A percentile compares a stretch with the other conserved stretches of the same genome.
These are phyloP conservation scores for Phataginus tetradactyla DNA, from an alignment of 2,797 vertebrate genomes.

Conservation along the genomic window DNA sequence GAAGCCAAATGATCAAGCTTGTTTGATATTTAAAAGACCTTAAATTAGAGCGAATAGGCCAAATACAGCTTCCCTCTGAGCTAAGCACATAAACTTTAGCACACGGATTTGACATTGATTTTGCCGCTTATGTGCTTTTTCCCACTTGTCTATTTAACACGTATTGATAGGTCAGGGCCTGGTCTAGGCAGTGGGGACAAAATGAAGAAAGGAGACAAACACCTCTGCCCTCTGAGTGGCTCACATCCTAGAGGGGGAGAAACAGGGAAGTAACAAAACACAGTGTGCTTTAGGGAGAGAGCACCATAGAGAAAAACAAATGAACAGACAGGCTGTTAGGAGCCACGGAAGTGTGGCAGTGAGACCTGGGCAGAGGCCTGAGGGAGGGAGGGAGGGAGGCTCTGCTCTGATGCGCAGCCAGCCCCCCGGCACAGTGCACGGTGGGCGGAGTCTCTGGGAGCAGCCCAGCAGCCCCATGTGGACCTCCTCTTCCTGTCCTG, in stretches of 20 bases:
- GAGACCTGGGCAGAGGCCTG: too few relatives aligned
- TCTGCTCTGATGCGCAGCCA: too few relatives aligned
- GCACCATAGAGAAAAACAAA: too few relatives aligned
- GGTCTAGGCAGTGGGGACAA: not conserved
- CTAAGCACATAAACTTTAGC: not conserved
- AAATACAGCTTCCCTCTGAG: not conserved
- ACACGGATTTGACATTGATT: not conserved
- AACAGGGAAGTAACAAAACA: not conserved
- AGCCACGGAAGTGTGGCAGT: not conserved
- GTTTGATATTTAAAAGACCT: not conserved
- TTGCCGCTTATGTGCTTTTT: not conserved
- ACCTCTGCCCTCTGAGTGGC: not conserved
- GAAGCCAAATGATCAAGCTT: not conserved
- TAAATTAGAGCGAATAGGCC: not conserved
- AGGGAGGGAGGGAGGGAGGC: too few relatives aligned
- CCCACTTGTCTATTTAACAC: not conserved
- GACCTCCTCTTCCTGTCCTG: not conserved
- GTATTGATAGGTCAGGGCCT: too few relatives aligned
- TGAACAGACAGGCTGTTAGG: not conserved
- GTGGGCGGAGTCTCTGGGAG: too few relatives aligned
- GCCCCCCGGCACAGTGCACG: too few relatives aligned
- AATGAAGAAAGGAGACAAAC: not conserved
- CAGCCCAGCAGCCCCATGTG: too few relatives aligned
- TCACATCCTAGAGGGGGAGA: too few relatives aligned
- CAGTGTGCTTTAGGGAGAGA: too few relatives aligned